Evolutionary conservation across 1,140 invertebrate genomes (phyloP), one percentile per base, ranked within the genome.

Genomic region (Drosophila ambigua): DNA sequence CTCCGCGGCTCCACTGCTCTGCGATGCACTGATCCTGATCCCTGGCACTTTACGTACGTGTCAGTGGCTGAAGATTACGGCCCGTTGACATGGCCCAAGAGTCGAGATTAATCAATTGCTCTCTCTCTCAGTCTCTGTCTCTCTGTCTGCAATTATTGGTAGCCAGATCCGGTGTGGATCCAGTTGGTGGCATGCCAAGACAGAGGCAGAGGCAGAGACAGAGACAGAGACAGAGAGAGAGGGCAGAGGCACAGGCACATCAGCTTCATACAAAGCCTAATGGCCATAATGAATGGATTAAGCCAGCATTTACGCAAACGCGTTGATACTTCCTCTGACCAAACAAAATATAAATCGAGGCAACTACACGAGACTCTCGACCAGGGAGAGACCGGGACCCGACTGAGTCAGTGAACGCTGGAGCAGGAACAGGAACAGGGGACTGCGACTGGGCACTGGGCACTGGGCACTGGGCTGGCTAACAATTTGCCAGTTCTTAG

Each of bases 291-390:
- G 79, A 87, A 87, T 82, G 82, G 82, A 87, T 87, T 88, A 79
- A 73, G 63, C 75, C 78, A 69, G 82, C 83, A 68, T 88, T 88
- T 88, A 88, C 83, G 74, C 81, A 77, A 76, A 69, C 79, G 78
- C 83, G 83, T 88, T 87, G 83, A 87, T 88, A 88, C 79, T 88
- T 79, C 64, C 63, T 69, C 66, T 82, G 75, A 79, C 79, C 82
- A 87, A 87, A 87, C 83, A 87, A 83, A 82, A 88, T 87, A 88
- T 87, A 87, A 88, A 87, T 88, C 77, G 83, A 83, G 75, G 57
- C 58, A 82, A 79, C 71, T 72, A 69, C 79, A 68, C 2, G 31
- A 31, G 31, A 31, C 31, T 9, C 8, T 9, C 31, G 31, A 31
- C 31, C 31, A 31, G 60, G 79, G 59, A 59, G 59, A 59, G 52